phyloP scores from a whole-genome alignment of 2,797 vertebrate species.

The Pteronotus mesoamericanus region DNA sequence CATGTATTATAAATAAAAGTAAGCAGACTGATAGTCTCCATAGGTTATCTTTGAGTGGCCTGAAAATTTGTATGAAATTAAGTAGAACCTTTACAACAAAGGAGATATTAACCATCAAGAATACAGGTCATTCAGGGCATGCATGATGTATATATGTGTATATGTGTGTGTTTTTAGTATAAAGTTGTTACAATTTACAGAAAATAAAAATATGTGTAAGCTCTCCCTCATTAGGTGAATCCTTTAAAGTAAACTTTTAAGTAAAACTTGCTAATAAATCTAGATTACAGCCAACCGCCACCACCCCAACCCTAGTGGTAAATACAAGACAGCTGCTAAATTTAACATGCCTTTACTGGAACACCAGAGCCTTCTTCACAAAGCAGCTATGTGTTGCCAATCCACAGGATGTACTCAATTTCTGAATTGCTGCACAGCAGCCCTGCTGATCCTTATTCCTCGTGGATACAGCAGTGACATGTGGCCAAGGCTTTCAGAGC shows the following conservation, averaged over 20 bases:
- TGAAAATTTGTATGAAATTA: neutral
- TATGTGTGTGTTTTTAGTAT: neutral
- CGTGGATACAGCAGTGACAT: conserved; percentile 49
- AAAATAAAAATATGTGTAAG: neutral
- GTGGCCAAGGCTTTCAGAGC: conserved; percentile 34
- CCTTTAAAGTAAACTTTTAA: conserved; percentile 51
- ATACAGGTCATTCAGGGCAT: no score
- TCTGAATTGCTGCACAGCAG: conserved; percentile 59
- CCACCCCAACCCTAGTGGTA: conserved; percentile 27
- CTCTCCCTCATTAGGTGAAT: conserved; percentile 11
- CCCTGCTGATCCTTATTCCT: conserved; percentile 55
- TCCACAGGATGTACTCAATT: conserved; percentile 23
- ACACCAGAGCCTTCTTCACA: neutral
- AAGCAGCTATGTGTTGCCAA: neutral
- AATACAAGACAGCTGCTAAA: conserved; percentile 53
- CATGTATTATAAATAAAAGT: neutral
- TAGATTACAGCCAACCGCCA: conserved; percentile 34
- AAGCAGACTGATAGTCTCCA: neutral
- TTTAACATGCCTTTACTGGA: conserved; percentile 55
- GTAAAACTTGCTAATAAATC: conserved; percentile 37
- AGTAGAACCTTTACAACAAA: neutral
- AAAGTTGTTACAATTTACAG: neutral
- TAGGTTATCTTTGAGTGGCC: neutral
- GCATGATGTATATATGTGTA: neutral
- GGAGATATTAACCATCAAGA: neutral